Evolutionary conservation across 2,113 vertebrate genomes (phyloP).

Genomic region (Misgurnus mizolepis): DNA sequence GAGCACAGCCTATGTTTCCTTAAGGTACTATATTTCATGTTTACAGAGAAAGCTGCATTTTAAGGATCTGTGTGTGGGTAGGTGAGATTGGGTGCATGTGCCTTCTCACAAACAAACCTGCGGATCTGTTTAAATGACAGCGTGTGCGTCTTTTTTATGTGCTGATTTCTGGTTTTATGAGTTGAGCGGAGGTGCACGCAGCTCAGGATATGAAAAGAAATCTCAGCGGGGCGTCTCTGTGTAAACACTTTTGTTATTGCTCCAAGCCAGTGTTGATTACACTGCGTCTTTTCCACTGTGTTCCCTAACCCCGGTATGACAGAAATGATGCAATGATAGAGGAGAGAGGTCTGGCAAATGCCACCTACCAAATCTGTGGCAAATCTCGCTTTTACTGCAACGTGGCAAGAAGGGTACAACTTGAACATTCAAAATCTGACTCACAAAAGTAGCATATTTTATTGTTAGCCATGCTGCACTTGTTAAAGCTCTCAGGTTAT

Average conservation of each 20-base stretch:
- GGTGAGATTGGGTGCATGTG: background rate
- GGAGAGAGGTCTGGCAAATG: background rate
- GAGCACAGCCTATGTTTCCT: conserved; percentile 19
- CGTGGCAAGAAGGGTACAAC: background rate
- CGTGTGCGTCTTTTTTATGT: conserved; percentile 16
- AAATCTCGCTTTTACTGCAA: background rate
- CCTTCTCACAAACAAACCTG: background rate
- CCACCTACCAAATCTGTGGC: conserved; percentile 5
- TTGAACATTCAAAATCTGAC: background rate
- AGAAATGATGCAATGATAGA: conserved; percentile 18
- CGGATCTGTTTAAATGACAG: background rate
- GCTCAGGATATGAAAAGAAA: conserved; percentile 39
- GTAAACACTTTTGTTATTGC: conserved; percentile 46
- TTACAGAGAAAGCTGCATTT: background rate
- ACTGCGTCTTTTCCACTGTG: conserved; percentile 10
- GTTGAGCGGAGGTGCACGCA: background rate
- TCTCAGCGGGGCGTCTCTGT: conserved; percentile 36
- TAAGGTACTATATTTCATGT: conserved; percentile 27
- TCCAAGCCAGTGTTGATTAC: conserved; percentile 31
- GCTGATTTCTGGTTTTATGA: conserved; percentile 39
- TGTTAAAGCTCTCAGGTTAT: background rate
- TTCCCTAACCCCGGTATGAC: conserved; percentile 21
- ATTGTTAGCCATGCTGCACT: background rate
- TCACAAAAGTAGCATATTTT: background rate
- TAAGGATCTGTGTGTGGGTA: conserved; percentile 22